Percentiles rank a stretch among this genome's conserved stretches.
Evolutionary conservation across 2,888 invertebrate genomes (phyloP).

Genomic region (Acheta domesticus): DNA sequence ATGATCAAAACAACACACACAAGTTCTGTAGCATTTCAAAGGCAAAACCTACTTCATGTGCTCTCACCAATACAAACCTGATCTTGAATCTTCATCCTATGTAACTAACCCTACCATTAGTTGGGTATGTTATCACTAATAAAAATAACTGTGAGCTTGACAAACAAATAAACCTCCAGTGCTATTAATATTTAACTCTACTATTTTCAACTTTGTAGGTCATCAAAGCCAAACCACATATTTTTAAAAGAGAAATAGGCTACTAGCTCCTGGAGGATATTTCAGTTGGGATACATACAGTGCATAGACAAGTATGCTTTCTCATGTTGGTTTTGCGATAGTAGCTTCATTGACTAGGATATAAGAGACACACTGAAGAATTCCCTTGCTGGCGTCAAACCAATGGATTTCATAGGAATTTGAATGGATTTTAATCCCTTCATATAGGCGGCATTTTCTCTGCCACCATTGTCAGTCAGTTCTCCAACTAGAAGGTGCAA

Average conservation of each 20-base stretch:
- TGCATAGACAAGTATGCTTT: not conserved
- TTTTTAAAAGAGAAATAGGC: too few species aligned
- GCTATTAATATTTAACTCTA: not conserved
- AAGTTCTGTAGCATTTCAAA: not conserved
- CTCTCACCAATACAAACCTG: constrained; percentile 19
- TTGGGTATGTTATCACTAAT: not conserved
- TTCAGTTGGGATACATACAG: constrained; percentile 1
- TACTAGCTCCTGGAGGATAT: not conserved
- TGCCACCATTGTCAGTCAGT: not conserved
- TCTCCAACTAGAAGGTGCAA: not conserved
- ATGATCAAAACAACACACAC: not conserved
- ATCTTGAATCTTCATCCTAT: not conserved
- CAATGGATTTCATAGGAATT: not conserved
- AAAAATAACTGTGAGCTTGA: not conserved
- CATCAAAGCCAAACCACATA: too few species aligned
- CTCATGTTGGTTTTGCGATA: constrained; percentile 18
- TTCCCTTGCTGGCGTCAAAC: constrained; percentile 1
- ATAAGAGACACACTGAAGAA: not conserved
- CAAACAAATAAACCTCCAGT: not conserved
- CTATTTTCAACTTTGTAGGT: too few species aligned
- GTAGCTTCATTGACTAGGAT: not conserved
- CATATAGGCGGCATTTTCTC: not conserved
- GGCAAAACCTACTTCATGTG: not conserved
- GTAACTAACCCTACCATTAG: not conserved
- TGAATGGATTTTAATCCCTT: not conserved